These are phyloP conservation scores for Junonia oenone DNA, from an alignment of 2,888 invertebrate genomes.

Conservation along the genomic window DNA sequence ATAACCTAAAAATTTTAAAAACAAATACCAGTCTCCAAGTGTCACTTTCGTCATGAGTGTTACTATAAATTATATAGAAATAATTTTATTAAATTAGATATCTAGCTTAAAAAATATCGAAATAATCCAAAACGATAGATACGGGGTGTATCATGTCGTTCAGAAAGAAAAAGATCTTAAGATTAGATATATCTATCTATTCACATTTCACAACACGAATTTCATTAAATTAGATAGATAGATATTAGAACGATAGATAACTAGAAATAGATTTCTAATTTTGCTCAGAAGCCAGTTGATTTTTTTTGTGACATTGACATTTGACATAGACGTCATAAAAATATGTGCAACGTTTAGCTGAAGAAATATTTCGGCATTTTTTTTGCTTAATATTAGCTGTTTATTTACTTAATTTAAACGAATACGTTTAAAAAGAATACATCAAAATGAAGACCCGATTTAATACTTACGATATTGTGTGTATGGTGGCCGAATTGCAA, in stretches of 20 bases:
- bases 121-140: too few relatives aligned
- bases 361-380: not conserved
- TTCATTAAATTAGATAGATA: too few relatives aligned
- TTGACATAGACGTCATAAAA: not conserved
- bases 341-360: not conserved
- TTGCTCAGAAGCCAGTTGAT: too few relatives aligned
- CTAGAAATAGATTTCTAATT: too few relatives aligned
- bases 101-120: too few relatives aligned
- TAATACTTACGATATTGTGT: slow-evolving; percentile 94
- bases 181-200: too few relatives aligned
- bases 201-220: too few relatives aligned
- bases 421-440: not conserved
- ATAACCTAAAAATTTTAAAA: slow-evolving; percentile 5
- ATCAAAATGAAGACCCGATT: slow-evolving; percentile 93
- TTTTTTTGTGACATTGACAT: not conserved
- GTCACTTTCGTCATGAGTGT: not conserved
- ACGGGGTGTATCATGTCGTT: too few relatives aligned
- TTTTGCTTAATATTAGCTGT: not conserved
- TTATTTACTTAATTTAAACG: not conserved
- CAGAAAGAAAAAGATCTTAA: too few relatives aligned
- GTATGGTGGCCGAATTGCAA: slow-evolving; percentile 92
- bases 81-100: too few relatives aligned
- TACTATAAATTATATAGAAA: too few relatives aligned
- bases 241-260: too few relatives aligned
- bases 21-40: not conserved